phyloP scores from a whole-genome alignment of 2,888 invertebrate genomes.

The Polyploca ridens region DNA sequence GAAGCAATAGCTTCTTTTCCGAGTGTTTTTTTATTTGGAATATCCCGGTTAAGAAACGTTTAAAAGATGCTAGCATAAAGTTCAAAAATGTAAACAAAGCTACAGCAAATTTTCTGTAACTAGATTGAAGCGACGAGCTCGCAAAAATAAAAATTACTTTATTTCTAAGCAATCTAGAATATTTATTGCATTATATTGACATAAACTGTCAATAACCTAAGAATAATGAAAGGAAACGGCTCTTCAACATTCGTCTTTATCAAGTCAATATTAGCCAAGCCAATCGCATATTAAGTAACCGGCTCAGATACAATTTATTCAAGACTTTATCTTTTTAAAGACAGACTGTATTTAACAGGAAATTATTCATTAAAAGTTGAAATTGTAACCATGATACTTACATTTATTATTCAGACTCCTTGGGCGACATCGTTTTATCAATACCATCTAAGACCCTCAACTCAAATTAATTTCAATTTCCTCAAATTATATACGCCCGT shows the following conservation, averaged over 20 bases:
- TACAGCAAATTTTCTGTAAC: too few species aligned
- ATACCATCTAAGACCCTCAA: background rate
- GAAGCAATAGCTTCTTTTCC: background rate
- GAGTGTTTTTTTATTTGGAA: background rate
- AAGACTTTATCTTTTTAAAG: background rate
- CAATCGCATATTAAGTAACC: background rate
- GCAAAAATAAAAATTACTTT: too few species aligned
- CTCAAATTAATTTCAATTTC: constrained; percentile 22
- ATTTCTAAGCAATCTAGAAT: background rate
- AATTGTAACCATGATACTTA: background rate
- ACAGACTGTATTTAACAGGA: background rate
- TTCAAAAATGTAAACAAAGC: too few species aligned
- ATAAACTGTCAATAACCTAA: background rate
- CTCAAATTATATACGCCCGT: background rate
- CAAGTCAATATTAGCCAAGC: background rate
- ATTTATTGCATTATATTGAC: background rate
- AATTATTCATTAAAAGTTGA: constrained; percentile 1
- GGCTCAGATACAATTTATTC: background rate
- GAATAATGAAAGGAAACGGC: background rate
- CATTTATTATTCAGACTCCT: background rate
- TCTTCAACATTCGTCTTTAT: background rate
- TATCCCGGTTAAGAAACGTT: background rate
- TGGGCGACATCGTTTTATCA: background rate
- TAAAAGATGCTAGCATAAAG: too few species aligned
- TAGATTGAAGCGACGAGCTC: too few species aligned